Percentiles rank a stretch among this genome's conserved stretches.
phyloP scores from a whole-genome alignment of 1,140 invertebrate genomes.

The Metaphire vulgaris region DNA sequence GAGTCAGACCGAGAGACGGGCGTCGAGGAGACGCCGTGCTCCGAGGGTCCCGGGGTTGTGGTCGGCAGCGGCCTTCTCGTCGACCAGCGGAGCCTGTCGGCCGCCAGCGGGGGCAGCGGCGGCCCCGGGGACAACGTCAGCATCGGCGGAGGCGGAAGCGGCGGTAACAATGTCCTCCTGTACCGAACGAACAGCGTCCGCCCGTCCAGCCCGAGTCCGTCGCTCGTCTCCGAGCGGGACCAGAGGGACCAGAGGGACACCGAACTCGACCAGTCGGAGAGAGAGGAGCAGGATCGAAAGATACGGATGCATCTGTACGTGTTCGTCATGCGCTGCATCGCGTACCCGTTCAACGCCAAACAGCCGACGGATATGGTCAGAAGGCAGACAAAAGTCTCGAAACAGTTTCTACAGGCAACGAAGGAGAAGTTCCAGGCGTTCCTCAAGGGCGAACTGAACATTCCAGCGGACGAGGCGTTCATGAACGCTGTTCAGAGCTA shows the following conservation, averaged over 20 bases:
- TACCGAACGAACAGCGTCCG: conserved; percentile 12
- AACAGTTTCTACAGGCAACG: conserved; percentile 89
- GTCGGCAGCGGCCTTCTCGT: conserved; percentile 30
- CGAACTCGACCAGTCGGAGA: conserved; percentile 62
- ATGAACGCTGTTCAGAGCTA: conserved; percentile 93
- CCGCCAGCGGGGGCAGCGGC: conserved; percentile 35
- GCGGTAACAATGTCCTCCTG: conserved; percentile 37
- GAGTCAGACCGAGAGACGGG: conserved; percentile 48
- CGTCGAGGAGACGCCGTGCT: conserved; percentile 52
- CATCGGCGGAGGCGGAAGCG: conserved; percentile 45
- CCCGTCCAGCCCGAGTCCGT: conserved; percentile 75
- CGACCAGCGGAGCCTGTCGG: conserved; percentile 49
- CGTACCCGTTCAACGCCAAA: conserved; percentile 99
- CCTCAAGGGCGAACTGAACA: conserved; percentile 74
- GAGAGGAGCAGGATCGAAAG: conserved; percentile 87
- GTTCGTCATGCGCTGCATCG: conserved; percentile 93
- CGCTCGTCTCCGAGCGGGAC: conserved; percentile 67
- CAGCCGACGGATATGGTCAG: conserved; percentile 91
- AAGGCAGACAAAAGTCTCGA: conserved; percentile 72
- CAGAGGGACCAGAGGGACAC: conserved; percentile 45
- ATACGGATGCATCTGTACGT: conserved; percentile 91
- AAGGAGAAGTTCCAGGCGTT: conserved; percentile 84
- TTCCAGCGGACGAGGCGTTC: conserved; percentile 90
- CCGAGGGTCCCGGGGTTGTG: conserved; percentile 47
- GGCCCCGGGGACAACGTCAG: conserved; percentile 50